Conservation (phyloP, 2,888 invertebrate species). For the Quadriops clusia region DNA sequence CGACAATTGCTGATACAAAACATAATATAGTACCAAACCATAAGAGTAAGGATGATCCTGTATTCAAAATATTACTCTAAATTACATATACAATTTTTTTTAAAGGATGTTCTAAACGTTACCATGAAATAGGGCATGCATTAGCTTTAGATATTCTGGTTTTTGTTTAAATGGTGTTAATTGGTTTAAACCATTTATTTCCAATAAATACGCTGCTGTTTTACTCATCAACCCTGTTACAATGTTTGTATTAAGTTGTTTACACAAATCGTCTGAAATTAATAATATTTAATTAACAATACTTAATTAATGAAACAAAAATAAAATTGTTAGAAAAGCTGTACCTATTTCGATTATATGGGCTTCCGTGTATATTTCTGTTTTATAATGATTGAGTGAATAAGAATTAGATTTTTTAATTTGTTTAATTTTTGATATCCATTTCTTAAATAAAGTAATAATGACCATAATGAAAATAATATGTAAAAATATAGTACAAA, state of each 20-base stretch:
- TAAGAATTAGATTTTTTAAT: no score
- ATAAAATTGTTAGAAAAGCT: no score
- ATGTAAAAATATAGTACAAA: no score
- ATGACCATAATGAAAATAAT: no score
- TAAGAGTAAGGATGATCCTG: conserved; percentile 67
- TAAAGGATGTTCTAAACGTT: conserved; percentile 37
- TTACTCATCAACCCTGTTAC: conserved; percentile 47
- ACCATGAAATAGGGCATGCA: conserved; percentile 36
- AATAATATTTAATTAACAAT: conserved; percentile 6
- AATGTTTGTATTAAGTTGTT: conserved; percentile 31
- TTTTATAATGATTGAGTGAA: no score
- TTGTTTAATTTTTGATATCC: no score
- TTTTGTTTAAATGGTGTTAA: conserved; percentile 61
- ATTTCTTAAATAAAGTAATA: no score
- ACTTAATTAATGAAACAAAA: no score
- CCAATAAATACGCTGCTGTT: conserved; percentile 44
- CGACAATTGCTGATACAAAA: conserved; percentile 46
- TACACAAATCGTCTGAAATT: conserved; percentile 29
- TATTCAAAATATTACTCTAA: no score
- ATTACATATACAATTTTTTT: no score
- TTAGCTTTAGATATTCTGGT: conserved; percentile 58
- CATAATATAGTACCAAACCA: conserved; percentile 69
- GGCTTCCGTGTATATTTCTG: no score
- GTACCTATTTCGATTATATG: no score
- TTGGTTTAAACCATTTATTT: conserved; percentile 56